Conservation (phyloP, 2,113 vertebrate genomes). For the Parus major region DNA sequence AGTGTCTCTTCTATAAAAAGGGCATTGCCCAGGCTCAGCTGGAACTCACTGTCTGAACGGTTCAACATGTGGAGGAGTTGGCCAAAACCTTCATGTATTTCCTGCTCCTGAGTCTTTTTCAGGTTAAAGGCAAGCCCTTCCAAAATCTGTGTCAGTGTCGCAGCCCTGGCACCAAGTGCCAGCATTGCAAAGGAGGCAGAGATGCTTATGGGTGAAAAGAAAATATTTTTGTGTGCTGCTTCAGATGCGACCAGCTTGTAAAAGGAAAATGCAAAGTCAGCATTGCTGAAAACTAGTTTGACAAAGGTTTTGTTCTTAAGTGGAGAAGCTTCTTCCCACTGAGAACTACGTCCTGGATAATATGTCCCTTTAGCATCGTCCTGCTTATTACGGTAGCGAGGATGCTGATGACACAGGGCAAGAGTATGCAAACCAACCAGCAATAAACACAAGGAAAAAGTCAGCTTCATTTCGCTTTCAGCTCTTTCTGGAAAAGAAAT, state of each 20-base stretch:
- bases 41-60: constrained; percentile 42
- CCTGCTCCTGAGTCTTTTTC: constrained; percentile 2
- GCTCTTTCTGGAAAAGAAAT: constrained; percentile 33
- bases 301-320: not conserved
- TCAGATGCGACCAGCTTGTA: constrained; percentile 74
- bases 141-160: constrained; percentile 80
- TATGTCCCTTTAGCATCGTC: not conserved
- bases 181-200: constrained; percentile 80
- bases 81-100: constrained; percentile 74
- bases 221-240: constrained; percentile 70
- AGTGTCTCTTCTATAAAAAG: constrained; percentile 76
- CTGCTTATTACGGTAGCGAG: not conserved
- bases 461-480: constrained; percentile 42
- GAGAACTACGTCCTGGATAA: not conserved
- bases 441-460: constrained; percentile 20
- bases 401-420: not conserved
- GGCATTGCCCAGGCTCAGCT: constrained; percentile 75
- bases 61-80: constrained; percentile 73
- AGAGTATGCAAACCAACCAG: not conserved
- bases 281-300: constrained; percentile 62
- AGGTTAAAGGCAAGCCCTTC: constrained; percentile 75
- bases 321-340: not conserved
- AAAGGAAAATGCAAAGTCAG: constrained; percentile 80
- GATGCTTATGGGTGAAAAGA: constrained; percentile 89
- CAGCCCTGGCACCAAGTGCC: constrained; percentile 73